Evolutionary conservation across 2,888 invertebrate species (phyloP).

Genomic region (Phania funesta): DNA sequence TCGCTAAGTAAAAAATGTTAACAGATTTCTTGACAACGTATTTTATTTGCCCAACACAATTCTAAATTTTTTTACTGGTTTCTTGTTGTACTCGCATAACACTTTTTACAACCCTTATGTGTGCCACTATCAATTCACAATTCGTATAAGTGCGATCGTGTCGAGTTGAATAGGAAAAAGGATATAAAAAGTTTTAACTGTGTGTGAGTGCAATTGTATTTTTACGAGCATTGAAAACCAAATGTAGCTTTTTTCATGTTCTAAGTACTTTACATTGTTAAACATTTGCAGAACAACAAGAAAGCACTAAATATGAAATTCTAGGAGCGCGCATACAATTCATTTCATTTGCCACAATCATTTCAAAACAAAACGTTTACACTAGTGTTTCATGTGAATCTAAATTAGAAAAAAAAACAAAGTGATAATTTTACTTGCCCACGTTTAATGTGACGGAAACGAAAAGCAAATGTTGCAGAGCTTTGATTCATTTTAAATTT

Average conservation of each 20-base stretch:
- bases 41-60: too few species aligned
- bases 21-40: too few species aligned
- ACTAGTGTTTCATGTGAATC: background rate
- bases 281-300: conserved; percentile 27
- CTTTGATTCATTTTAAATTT: conserved; percentile 19
- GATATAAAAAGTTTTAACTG: background rate
- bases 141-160: background rate
- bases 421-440: conserved; percentile 20
- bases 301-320: background rate
- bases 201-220: background rate
- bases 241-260: conserved; percentile 28
- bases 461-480: conserved; percentile 13
- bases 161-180: background rate
- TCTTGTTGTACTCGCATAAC: background rate
- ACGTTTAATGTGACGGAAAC: conserved; percentile 5
- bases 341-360: conserved; percentile 36
- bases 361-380: conserved; percentile 29
- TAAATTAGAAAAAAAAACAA: background rate
- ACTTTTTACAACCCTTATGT: conserved; percentile 25
- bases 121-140: conserved; percentile 1
- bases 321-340: conserved; percentile 16
- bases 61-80: background rate
- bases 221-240: conserved; percentile 14
- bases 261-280: conserved; percentile 50
- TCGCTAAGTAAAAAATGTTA: too few species aligned